Evolutionary conservation across 2,797 vertebrate genomes (phyloP), one percentile per base, ranked within the genome.

Genomic region (Labroides dimidiatus): DNA sequence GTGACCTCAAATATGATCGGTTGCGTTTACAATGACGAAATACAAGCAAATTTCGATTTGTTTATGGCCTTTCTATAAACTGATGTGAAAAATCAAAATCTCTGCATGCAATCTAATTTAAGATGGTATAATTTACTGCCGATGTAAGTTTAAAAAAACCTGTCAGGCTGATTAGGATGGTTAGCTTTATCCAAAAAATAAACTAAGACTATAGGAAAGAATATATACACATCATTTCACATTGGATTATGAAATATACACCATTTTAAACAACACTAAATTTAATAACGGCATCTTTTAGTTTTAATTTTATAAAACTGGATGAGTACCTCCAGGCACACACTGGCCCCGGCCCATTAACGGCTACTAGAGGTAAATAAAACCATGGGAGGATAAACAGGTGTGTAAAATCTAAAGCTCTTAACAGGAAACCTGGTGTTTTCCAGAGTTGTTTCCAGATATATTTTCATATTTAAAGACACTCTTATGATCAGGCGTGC

Each of bases 121-220:
- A 70, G 59, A 47, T 63, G 23, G 44, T 55, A 54, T 69, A 44
- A 82, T 60, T 69, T 69, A 58, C 42, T 64, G 73, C 63, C 64
- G 70, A 62, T 81, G 45, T 39, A 24, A 71, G 70, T 42, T n/a
- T n/a, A n/a, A 62, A 80, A 72, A 74, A 81, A 75, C 73, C 50
- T 72, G 52, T 61, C 44, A 74, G 57, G 19, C 41, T 61, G 65
- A 77, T 77, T 65, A 57, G 33, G 69, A 64, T 68, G 37, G 57
- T 72, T 73, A 78, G 77, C 39, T 69, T 59, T 33, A 66, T 57
- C 30, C 52, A 73, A 70, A 75, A 77, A 72, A 86, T 78, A 71
- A 24, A 27, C 10, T 43, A 43, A 27, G 15, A 23, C 53, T 58
- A 52, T 43, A 63, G 4, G 23, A 69, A 30, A 45, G 7, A 6